Conservation (phyloP, 2,113 vertebrate genomes). For the Equus quagga region DNA sequence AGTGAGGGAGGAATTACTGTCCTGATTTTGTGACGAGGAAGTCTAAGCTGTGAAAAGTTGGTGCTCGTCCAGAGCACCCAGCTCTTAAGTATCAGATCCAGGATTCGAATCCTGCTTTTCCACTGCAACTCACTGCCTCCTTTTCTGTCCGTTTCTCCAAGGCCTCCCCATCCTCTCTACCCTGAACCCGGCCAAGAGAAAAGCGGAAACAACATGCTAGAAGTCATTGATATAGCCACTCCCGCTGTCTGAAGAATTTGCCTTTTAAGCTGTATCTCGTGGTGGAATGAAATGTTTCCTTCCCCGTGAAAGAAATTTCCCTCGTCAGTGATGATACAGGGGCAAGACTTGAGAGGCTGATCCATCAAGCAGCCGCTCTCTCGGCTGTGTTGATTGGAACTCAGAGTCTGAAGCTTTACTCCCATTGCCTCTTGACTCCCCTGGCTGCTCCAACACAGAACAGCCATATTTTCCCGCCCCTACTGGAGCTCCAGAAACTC, state of each 20-base stretch:
- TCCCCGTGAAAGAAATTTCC: background rate
- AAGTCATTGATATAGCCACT: too few species aligned
- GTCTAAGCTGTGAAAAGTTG: background rate
- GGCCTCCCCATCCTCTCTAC: too few species aligned
- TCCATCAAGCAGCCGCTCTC: too few species aligned
- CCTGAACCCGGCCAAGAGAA: background rate
- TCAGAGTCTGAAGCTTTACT: background rate
- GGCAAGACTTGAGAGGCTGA: background rate
- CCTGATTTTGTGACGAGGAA: background rate
- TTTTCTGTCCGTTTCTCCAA: background rate
- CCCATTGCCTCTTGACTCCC: background rate
- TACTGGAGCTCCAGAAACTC: background rate
- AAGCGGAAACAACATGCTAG: background rate
- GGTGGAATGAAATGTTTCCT: background rate
- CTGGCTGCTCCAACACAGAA: background rate
- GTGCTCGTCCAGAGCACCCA: background rate
- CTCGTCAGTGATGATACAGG: background rate
- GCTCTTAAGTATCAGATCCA: background rate
- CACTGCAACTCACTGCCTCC: too few species aligned
- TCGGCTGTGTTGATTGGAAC: too few species aligned
- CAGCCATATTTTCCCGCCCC: background rate
- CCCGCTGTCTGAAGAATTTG: background rate
- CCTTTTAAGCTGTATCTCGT: background rate
- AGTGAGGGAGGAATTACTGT: background rate
- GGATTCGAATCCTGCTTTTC: background rate